These are phyloP conservation scores for Spodoptera exigua DNA, from an alignment of 2,888 invertebrate genomes.

Conservation along the genomic window DNA sequence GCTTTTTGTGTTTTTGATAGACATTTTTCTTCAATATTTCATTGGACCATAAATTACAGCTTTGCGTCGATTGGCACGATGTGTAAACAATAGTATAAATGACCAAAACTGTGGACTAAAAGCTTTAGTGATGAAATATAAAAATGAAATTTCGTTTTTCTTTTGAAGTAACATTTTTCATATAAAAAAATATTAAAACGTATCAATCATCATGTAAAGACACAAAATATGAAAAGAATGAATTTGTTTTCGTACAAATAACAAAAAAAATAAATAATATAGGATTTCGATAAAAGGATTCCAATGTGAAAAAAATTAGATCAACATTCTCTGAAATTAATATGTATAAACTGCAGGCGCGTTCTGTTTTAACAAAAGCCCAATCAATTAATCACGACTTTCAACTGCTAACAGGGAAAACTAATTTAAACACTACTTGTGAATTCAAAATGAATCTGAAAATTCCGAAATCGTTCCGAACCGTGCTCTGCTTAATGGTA, in stretches of 20 bases:
- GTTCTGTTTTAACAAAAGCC: slow-evolving; percentile 30
- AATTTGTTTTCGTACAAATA: too few species aligned
- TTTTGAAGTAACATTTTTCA: too few species aligned
- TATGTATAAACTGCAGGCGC: slow-evolving; percentile 5
- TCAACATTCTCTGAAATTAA: slow-evolving; percentile 16
- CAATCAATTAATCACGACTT: slow-evolving; percentile 26
- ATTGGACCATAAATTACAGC: slow-evolving; percentile 1
- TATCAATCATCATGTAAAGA: too few species aligned
- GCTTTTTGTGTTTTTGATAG: slow-evolving; percentile 11
- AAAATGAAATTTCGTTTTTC: too few species aligned
- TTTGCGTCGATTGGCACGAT: slow-evolving; percentile 14
- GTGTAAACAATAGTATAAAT: slow-evolving; percentile 1
- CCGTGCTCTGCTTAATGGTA: not conserved
- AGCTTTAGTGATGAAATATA: slow-evolving; percentile 23
- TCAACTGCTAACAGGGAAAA: slow-evolving; percentile 9
- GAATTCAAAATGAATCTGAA: slow-evolving; percentile 34
- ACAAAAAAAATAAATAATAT: too few species aligned
- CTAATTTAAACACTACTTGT: slow-evolving; percentile 28
- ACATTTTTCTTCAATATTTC: slow-evolving; percentile 19
- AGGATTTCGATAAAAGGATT: too few species aligned
- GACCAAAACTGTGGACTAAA: slow-evolving; percentile 15
- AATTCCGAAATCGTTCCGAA: not conserved
- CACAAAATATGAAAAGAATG: too few species aligned
- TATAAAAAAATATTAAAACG: too few species aligned
- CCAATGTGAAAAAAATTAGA: too few species aligned